Evolutionary conservation across 2,113 vertebrate species (phyloP).

Genomic region (Martes martes): DNA sequence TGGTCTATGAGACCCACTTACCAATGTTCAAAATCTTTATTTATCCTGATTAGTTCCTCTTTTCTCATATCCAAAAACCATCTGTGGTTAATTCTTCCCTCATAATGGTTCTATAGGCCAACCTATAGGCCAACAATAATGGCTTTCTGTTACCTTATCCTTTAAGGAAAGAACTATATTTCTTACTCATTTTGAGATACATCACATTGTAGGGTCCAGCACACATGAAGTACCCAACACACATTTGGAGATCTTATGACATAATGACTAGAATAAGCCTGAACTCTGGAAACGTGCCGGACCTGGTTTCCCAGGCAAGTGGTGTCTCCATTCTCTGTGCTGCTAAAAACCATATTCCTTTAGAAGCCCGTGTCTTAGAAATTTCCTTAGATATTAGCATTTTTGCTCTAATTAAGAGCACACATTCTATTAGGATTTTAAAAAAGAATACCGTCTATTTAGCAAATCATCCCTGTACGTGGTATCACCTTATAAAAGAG

Average conservation of each 20-base stretch:
- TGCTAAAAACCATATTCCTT: neutral
- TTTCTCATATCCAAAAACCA: neutral
- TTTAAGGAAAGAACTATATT: neutral
- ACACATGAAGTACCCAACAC: neutral
- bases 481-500: constrained; percentile 97
- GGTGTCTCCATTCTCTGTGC: neutral
- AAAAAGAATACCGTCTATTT: neutral
- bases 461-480: neutral
- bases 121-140: neutral
- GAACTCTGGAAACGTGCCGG: neutral
- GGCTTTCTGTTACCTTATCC: neutral
- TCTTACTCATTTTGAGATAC: neutral
- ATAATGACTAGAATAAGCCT: neutral
- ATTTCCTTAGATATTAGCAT: neutral
- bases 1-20: neutral
- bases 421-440: neutral
- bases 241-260: neutral
- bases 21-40: neutral
- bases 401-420: neutral
- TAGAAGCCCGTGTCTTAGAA: neutral
- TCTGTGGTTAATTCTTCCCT: neutral
- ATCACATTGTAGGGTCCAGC: neutral
- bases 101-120: neutral
- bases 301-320: neutral
- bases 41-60: neutral